These are phyloP conservation scores for Anastrepha ludens DNA, from an alignment of 1,140 invertebrate genomes.

Conservation along the genomic window DNA sequence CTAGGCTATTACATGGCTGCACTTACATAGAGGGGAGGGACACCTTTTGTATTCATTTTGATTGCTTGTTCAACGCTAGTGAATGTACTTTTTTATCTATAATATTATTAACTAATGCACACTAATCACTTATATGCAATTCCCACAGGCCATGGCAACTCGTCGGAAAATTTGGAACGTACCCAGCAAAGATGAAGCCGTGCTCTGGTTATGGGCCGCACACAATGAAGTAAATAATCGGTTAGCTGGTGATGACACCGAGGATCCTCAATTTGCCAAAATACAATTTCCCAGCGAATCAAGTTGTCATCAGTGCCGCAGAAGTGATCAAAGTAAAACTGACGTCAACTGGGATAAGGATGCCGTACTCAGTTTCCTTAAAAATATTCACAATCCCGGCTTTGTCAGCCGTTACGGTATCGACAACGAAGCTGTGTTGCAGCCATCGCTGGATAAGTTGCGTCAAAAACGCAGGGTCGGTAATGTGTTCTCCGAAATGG, in stretches of 20 bases:
- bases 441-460: slow-evolving; percentile 65
- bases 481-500: slow-evolving; percentile 80
- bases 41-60: too few species aligned
- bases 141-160: slow-evolving; percentile 80
- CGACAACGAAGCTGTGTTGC: slow-evolving; percentile 63
- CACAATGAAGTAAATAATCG: slow-evolving; percentile 96
- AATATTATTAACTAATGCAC: too few species aligned
- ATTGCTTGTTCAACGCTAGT: too few species aligned
- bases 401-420: slow-evolving; percentile 76
- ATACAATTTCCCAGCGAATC: slow-evolving; percentile 87
- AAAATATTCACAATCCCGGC: slow-evolving; percentile 81
- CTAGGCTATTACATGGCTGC: too few species aligned
- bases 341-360: slow-evolving; percentile 80
- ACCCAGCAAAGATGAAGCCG: slow-evolving; percentile 81
- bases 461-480: slow-evolving; percentile 72
- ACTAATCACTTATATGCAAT: too few species aligned
- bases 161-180: slow-evolving; percentile 82
- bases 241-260: slow-evolving; percentile 88
- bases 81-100: too few species aligned
- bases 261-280: slow-evolving; percentile 94
- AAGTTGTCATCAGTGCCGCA: slow-evolving; percentile 83
- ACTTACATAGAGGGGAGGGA: too few species aligned
- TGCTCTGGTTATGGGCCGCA: slow-evolving; percentile 95
- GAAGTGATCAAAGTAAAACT: slow-evolving; percentile 57
- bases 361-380: slow-evolving; percentile 85